Conservation (phyloP, 2,888 invertebrate genomes). For the Phanerotoma sp. region DNA sequence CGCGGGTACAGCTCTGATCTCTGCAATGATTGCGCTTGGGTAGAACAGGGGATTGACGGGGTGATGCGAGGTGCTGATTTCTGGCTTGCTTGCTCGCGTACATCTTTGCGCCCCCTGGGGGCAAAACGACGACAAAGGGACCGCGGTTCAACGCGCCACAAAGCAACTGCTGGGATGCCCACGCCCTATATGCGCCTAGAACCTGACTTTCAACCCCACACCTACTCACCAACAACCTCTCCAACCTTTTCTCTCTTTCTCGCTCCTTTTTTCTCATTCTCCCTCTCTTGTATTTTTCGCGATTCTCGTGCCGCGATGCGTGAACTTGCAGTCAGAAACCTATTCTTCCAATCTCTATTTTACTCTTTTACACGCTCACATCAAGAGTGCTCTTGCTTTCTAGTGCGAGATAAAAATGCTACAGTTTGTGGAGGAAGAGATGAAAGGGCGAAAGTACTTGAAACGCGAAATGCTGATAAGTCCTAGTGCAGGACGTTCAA, state of each 20-base stretch:
- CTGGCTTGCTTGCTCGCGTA: slow-evolving; percentile 29
- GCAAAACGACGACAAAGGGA: slow-evolving; percentile 51
- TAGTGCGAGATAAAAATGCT: not conserved
- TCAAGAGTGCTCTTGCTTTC: not conserved
- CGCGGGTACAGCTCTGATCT: slow-evolving; percentile 50
- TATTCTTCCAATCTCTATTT: too few species aligned
- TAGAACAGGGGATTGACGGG: slow-evolving; percentile 30
- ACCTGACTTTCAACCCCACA: slow-evolving; percentile 21
- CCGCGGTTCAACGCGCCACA: slow-evolving; percentile 57
- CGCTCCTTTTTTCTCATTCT: slow-evolving; percentile 6
- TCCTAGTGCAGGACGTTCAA: slow-evolving; percentile 8
- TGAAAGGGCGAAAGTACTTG: not conserved
- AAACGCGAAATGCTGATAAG: slow-evolving; percentile 28
- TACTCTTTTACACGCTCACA: not conserved
- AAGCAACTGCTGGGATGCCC: slow-evolving; percentile 55
- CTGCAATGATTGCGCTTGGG: slow-evolving; percentile 50
- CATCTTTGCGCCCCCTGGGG: slow-evolving; percentile 12
- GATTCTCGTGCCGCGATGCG: slow-evolving; percentile 45
- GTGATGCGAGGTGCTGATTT: slow-evolving; percentile 28
- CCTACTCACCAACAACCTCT: slow-evolving; percentile 17
- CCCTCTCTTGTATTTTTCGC: slow-evolving; percentile 15
- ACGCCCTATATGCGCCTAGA: slow-evolving; percentile 35
- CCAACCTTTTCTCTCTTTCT: slow-evolving; percentile 8
- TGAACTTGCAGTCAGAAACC: slow-evolving; percentile 41
- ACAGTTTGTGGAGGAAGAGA: not conserved